Base-by-base conservation (phyloP, 2,888 invertebrate species). In the Halictus ligatus region DNA sequence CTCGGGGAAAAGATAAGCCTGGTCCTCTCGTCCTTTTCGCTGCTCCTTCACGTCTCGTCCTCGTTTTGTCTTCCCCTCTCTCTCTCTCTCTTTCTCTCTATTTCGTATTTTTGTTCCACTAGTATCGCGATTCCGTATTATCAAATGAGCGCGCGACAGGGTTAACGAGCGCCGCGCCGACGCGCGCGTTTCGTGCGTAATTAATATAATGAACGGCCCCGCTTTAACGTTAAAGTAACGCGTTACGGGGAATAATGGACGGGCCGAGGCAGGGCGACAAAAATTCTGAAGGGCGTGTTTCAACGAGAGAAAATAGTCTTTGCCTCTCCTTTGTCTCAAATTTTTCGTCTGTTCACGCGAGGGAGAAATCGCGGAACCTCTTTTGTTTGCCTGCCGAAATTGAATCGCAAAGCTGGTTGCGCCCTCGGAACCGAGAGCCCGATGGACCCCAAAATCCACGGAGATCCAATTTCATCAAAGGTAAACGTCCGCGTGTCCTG, bases 141-240 rank as follows among this genome's bases (percentile, higher is more conserved):
- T 91, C 89, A 90, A 89, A 90, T 84, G 89, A 90, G 84, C 85
- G 83, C 84, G 73, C 7, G 10, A 81, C 84, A 77, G 83, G 84
- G 89, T 89, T 91, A 91, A 90, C 90, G 85, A 88, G 88, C 81
- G 75, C 77, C 80, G 67, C 77, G 78, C 80, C 48, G 81, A 50
- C 85, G 81, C 88, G 60, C 60, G 60, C 25, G 89, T 90, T 89
- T 88, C 84, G 79, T 75, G 82, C 85, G 87, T 92, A 92, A 92
- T 92, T 92, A 92, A 91, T 92, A 88, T 92, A 92, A 92, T 87
- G 88, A 86, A 90, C 85, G 85, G 84, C 86, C 79, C 79, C 83
- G 83, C 88, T 86, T 89, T 89, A 91, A 91, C 88, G 90, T 89
- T 91, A 89, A 91, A 92, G 91, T 89, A 92, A 93, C 90, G 89